A percentile compares a stretch with the other conserved stretches of the same genome.
phyloP scores from a whole-genome alignment of 1,140 invertebrate species.

The Amphibalanus amphitrite region DNA sequence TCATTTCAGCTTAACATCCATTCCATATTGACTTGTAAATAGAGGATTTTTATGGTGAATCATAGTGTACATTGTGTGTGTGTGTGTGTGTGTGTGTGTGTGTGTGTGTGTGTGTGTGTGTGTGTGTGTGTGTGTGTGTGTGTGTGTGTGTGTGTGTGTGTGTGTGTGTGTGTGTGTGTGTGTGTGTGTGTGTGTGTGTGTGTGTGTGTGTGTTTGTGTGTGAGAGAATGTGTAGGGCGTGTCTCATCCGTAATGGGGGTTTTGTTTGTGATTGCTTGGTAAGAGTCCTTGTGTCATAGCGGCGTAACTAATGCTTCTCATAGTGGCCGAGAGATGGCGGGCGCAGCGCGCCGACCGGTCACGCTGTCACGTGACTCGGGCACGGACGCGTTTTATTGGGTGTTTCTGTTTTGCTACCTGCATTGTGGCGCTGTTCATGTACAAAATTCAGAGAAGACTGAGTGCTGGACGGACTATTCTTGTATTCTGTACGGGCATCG shows the following conservation, averaged over 20 bases:
- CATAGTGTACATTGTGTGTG: not conserved
- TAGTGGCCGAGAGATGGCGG: not conserved
- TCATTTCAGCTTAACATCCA: constrained; percentile 1
- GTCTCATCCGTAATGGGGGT: not conserved
- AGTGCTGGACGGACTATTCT: too few species aligned
- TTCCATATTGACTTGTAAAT: not conserved
- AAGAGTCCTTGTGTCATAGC: not conserved
- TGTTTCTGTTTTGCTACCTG: not conserved
- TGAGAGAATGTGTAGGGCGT: too few species aligned
- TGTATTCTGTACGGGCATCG: too few species aligned
- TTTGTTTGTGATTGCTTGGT: not conserved
- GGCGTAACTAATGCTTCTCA: not conserved
- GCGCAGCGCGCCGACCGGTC: not conserved
- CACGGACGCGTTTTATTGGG: not conserved
- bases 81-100: not conserved
- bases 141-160: not conserved
- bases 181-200: not conserved
- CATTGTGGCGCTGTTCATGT: not conserved
- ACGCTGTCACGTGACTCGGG: too few species aligned
- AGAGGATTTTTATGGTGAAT: not conserved
- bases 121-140: not conserved
- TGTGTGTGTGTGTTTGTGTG: not conserved
- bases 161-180: not conserved
- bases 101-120: not conserved
- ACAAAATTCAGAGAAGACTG: not conserved